Percentiles rank a stretch among this genome's conserved stretches.
Conservation (phyloP, 2,113 vertebrate species). For the Eurypyga helias region DNA sequence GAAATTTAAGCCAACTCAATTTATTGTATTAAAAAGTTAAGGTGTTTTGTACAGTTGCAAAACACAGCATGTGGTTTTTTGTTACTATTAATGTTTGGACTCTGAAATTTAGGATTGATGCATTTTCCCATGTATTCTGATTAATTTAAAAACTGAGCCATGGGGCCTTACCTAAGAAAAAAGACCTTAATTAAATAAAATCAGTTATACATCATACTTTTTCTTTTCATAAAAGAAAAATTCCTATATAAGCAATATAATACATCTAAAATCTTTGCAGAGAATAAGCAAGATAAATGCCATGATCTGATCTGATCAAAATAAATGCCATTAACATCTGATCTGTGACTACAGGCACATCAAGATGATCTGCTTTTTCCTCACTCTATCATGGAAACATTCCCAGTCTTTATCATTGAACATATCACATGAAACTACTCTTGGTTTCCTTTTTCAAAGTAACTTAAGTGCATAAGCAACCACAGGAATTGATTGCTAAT, state of each 20-base stretch:
- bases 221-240: neutral
- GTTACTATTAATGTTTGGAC: neutral
- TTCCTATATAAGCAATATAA: neutral
- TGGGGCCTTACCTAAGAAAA: neutral
- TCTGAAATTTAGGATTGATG: neutral
- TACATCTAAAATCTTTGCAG: neutral
- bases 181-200: neutral
- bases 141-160: neutral
- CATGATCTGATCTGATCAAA: no score
- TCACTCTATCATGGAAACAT: neutral
- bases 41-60: neutral
- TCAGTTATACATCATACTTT: neutral
- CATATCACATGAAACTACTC: neutral
- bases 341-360: neutral
- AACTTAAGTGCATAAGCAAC: neutral
- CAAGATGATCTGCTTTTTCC: neutral
- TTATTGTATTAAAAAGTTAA: neutral
- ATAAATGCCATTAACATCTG: neutral
- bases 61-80: neutral
- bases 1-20: neutral
- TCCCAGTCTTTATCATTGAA: neutral
- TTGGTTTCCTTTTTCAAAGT: neutral
- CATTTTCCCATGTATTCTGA: neutral
- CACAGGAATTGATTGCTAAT: neutral
- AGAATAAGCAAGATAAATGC: neutral